Base-by-base conservation (phyloP, 2,113 vertebrate species). In the Siphamia tubifer region DNA sequence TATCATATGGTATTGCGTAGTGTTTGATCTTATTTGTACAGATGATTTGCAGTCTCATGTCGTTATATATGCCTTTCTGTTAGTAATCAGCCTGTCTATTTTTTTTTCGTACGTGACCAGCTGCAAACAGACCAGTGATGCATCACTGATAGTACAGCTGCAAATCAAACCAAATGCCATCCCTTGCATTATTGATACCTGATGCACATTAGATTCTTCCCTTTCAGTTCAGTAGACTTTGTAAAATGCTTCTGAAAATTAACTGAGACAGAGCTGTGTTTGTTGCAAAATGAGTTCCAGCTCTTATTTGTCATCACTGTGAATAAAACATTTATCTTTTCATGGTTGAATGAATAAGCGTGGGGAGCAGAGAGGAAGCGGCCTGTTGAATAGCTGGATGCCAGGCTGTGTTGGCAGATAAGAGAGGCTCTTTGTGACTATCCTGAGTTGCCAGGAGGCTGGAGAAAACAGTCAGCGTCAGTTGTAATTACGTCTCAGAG, bases 151-250 rank as follows among this genome's bases (percentile, higher is more conserved):
- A 51, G 11, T 67, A 56, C 12, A 4, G 15, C 57, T 44, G 62
- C 74, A 66, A 60, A 69, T 54, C 77, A 61, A 68, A 73, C 51
- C 65, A 88, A 88, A 90, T 84, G 77, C 68, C 83, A 88, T 48
- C 15, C 23, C 5, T 24, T 88, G 81, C 77, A 90, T 87, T 87
- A 89, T 88, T 87, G 68, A 91, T 89, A 70, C 20, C 51, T 47
- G 39, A 54, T 9, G 42, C 57, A 42, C 4, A 58, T 7, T 48
- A 31, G 17, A 65, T 62, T 73, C 4, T 20, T 20, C 28, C 20
- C 28, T 23, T 27, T 34, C 31, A 58, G 61, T 38, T 42, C 73
- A 61, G 23, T 39, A 10, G n/a, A 28, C 20, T 45, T 30, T 8
- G 5, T 25, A 16, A 55, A 16, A 52, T 23, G 6, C 23, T 5